These are phyloP conservation scores for Microctonus hyperodae DNA, from an alignment of 2,888 invertebrate genomes.

Conservation along the genomic window DNA sequence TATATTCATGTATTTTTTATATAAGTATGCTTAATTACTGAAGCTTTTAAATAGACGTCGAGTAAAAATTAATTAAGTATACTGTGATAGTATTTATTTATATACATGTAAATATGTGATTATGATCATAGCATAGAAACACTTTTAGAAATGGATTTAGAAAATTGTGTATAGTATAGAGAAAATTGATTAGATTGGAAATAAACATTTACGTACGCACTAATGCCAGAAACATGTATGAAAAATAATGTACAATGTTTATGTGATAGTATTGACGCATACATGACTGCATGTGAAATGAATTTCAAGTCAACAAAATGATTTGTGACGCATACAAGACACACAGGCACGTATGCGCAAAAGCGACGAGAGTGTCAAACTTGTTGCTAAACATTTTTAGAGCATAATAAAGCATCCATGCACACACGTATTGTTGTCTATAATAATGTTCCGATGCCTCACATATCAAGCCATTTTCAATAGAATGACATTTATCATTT, in stretches of 20 bases:
- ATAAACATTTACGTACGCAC: slow-evolving; percentile 24
- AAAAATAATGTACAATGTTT: slow-evolving; percentile 6
- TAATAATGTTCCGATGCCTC: slow-evolving; percentile 36
- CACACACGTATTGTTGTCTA: slow-evolving; percentile 34
- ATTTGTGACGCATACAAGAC: slow-evolving; percentile 6
- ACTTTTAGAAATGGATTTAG: slow-evolving; percentile 13
- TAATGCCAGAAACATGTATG: slow-evolving; percentile 14
- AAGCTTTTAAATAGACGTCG: not conserved
- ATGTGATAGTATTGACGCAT: slow-evolving; percentile 25
- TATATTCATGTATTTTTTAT: not conserved
- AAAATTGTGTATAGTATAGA: slow-evolving; percentile 14
- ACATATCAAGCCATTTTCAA: slow-evolving; percentile 29
- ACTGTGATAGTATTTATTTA: too few relatives aligned
- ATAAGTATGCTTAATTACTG: not conserved
- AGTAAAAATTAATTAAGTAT: too few relatives aligned
- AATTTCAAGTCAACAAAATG: slow-evolving; percentile 1
- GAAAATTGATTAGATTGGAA: slow-evolving; percentile 17
- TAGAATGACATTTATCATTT: slow-evolving; percentile 14
- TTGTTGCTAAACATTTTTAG: slow-evolving; percentile 33
- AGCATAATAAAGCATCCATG: slow-evolving; percentile 44
- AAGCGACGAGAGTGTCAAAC: not conserved
- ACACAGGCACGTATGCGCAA: slow-evolving; percentile 16
- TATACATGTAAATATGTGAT: not conserved
- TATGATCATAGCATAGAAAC: slow-evolving; percentile 2
- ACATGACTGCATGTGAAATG: slow-evolving; percentile 4